Evolutionary conservation across 2,113 vertebrate species (phyloP).

Genomic region (Saccopteryx bilineata): DNA sequence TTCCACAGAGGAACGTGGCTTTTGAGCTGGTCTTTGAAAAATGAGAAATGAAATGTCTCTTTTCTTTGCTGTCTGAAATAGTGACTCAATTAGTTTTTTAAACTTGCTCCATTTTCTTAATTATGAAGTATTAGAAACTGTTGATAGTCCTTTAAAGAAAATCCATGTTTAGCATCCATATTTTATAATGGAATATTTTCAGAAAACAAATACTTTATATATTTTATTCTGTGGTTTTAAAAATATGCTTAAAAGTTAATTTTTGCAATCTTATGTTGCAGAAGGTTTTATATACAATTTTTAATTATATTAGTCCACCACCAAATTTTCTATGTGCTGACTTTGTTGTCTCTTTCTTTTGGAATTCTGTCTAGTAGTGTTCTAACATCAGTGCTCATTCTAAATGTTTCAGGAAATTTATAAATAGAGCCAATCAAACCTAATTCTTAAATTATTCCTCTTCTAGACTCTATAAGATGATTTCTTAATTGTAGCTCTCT

Average conservation of each 20-base stretch:
- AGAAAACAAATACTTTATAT: neutral
- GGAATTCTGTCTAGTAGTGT: neutral
- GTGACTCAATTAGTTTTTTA: neutral
- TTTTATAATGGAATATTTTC: neutral
- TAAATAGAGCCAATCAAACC: neutral
- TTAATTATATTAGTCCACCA: slow-evolving; percentile 3
- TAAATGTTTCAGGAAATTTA: slow-evolving; percentile 8
- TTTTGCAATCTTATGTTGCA: neutral
- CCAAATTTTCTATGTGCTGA: neutral
- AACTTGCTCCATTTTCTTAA: neutral
- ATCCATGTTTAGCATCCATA: neutral
- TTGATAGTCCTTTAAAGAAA: neutral
- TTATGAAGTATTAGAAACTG: neutral
- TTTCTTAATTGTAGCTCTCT: slow-evolving; percentile 46
- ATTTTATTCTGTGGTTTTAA: slow-evolving; percentile 2
- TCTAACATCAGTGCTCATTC: neutral
- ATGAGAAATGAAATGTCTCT: neutral
- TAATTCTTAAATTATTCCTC: neutral
- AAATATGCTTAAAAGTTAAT: neutral
- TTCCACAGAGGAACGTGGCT: neutral
- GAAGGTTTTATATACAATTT: neutral
- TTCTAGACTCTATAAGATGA: neutral
- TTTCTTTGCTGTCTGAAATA: neutral
- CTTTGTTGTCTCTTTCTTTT: slow-evolving; percentile 5
- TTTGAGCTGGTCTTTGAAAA: neutral